Base-by-base conservation (phyloP, 2,113 vertebrate genomes). In the Uria lomvia region DNA sequence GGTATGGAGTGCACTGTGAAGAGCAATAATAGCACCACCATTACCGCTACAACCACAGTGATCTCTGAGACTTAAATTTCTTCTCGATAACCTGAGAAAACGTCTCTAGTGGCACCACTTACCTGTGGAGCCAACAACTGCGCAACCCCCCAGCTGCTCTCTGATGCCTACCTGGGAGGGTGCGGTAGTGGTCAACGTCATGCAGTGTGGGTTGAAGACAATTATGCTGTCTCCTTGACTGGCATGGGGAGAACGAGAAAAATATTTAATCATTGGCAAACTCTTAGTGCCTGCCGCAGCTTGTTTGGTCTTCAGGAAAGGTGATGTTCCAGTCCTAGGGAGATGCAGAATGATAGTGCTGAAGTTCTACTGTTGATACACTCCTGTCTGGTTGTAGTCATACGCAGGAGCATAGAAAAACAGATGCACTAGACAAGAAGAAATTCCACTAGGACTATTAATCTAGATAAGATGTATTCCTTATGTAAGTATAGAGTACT, bases 81-180 rank as follows among this genome's bases (percentile, higher is more conserved):
- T 53, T 59, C 18, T 82, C 22, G 30, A 7, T 34, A 38, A 42
- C 20, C 32, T 45, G 26, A 66, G 72, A 47, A 65, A 76, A 36
- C 17, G 18, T 3, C 14, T 40, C 5, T 23, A 52, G 24, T 53
- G 56, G n/a, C 53, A 66, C 8, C 20, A 36, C 36, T 34, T 15
- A 38, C 26, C n/a, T 49, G 18, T 23, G n/a, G 21, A 53, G 30
- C 26, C n/a, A 65, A 40, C 15, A 42, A 17, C 36, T 30, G 24
- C 0, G 1, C 27, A 50, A 62, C 3, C 12, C 15, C 19, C 8
- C 26, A 43, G 15, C 16, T 55, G 30, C 56, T 27, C 4, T 53
- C 56, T 70, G 38, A 47, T 47, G 30, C 21, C 43, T 53, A 1
- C 10, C 8, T 24, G 40, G 8, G 18, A 65, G 29, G 29, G 22